A percentile compares a stretch with the other conserved stretches of the same genome.
Conservation (phyloP, 2,113 vertebrate species). For the Cochlearius cochlearius region DNA sequence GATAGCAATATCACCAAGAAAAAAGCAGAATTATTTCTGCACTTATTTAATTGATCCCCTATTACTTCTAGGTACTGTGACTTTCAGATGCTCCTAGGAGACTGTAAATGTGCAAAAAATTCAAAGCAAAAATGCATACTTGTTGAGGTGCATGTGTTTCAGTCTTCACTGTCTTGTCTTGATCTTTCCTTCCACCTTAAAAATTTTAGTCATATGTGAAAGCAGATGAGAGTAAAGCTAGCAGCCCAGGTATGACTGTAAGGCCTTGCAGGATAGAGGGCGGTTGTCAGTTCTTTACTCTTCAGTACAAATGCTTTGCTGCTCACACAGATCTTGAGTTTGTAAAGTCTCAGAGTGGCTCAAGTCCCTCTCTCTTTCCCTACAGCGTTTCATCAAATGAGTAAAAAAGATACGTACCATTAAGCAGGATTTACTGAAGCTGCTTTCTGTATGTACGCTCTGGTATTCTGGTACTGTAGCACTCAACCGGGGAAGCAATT, state of each 20-base stretch:
- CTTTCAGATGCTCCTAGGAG: neutral
- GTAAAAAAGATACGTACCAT: neutral
- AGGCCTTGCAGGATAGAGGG: neutral
- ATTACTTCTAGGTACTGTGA: neutral
- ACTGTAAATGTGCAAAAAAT: neutral
- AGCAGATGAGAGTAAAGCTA: neutral
- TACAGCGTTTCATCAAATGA: neutral
- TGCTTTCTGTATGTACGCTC: neutral
- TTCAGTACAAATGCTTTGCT: neutral
- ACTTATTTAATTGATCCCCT: neutral
- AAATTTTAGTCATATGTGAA: neutral
- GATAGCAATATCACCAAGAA: neutral
- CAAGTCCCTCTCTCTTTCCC: neutral
- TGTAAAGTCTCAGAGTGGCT: neutral
- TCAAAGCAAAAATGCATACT: neutral
- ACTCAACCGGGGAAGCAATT: neutral
- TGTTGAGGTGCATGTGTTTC: neutral
- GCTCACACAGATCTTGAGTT: neutral
- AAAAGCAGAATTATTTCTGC: accelerated
- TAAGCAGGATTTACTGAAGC: neutral
- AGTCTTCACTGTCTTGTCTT: neutral
- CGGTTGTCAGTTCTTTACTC: neutral
- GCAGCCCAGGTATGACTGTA: neutral
- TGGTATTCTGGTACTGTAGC: neutral
- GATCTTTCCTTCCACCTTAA: neutral